These are phyloP conservation scores for Neodiprion lecontei DNA, from an alignment of 1,140 invertebrate genomes.

Conservation along the genomic window DNA sequence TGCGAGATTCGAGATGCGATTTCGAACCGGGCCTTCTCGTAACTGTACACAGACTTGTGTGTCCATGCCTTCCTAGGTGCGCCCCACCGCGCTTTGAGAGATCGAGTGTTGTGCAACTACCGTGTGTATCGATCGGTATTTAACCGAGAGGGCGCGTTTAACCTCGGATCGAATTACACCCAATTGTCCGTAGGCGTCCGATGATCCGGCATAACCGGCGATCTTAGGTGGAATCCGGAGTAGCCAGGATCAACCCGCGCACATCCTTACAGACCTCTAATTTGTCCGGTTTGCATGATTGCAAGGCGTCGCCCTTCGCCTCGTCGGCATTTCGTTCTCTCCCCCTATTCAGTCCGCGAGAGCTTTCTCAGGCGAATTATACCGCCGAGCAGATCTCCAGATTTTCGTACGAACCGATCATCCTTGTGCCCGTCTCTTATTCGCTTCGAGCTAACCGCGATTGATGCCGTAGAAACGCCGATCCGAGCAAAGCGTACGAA, in stretches of 20 bases:
- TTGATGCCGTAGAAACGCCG: too few species aligned
- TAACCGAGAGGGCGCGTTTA: neutral
- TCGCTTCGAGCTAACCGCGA: too few species aligned
- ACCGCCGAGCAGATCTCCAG: too few species aligned
- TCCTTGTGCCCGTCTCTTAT: too few species aligned
- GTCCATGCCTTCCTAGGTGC: too few species aligned
- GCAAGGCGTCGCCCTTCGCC: neutral
- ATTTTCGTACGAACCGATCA: too few species aligned
- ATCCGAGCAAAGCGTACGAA: too few species aligned
- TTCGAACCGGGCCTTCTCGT: constrained; percentile 1
- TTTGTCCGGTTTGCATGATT: constrained; percentile 5
- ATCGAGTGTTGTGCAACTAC: neutral
- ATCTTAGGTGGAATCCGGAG: neutral
- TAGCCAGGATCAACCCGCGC: neutral
- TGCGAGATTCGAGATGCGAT: constrained; percentile 5
- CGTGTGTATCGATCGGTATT: neutral
- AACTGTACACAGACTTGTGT: neutral
- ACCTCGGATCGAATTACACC: neutral
- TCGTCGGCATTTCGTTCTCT: too few species aligned
- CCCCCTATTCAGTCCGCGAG: too few species aligned
- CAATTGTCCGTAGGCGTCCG: neutral
- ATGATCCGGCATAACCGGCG: neutral
- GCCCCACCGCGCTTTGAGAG: neutral
- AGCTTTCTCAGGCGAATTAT: too few species aligned
- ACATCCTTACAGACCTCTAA: neutral